These are phyloP conservation scores for Sceloporus tristichus DNA, from an alignment of 2,113 vertebrate species.

Conservation along the genomic window DNA sequence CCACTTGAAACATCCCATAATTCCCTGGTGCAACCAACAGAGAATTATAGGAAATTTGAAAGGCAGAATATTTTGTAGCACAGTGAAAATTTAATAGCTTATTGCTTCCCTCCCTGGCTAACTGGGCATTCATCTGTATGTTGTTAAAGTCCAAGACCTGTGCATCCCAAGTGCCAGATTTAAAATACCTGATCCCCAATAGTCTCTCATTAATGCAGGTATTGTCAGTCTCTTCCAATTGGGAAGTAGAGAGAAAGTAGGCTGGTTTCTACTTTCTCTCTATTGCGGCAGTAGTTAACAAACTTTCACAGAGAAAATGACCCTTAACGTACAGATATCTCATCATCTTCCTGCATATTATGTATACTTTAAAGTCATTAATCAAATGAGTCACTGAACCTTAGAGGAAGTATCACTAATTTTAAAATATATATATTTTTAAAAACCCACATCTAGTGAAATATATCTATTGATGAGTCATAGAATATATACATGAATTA, in stretches of 20 bases:
- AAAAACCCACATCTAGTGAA: neutral
- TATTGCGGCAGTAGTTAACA: neutral
- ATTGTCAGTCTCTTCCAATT: no score
- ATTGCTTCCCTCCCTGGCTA: no score
- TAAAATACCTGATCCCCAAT: no score
- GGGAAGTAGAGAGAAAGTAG: neutral
- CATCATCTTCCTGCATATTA: neutral
- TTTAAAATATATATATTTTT: neutral
- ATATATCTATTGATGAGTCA: conserved; percentile 30
- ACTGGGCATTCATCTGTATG: no score
- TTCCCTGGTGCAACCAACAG: no score
- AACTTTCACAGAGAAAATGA: neutral
- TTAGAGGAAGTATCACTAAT: conserved; percentile 15
- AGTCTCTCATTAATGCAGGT: no score
- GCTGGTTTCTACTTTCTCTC: neutral
- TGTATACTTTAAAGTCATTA: neutral
- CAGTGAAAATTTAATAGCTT: no score
- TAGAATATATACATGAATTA: neutral
- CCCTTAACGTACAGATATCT: neutral
- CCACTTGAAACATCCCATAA: no score
- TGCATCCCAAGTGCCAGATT: no score
- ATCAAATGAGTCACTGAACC: conserved; percentile 27
- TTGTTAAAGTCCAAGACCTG: no score
- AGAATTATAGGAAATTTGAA: no score
- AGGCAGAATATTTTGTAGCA: no score